Conservation (phyloP, 2,113 vertebrate species). For the Pandion haliaetus region DNA sequence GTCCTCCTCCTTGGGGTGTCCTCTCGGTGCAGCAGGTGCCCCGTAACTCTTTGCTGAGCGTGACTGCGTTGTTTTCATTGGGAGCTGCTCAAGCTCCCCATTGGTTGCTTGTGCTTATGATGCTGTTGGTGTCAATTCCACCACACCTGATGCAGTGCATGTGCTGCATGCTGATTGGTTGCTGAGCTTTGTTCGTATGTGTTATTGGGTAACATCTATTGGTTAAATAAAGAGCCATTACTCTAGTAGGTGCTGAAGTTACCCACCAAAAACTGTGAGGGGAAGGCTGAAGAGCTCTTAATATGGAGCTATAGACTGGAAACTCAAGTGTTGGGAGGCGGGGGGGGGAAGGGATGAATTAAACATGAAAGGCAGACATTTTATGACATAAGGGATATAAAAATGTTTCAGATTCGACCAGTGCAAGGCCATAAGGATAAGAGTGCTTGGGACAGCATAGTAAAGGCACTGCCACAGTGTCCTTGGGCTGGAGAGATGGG, state of each 20-base stretch:
- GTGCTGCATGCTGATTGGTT: not conserved
- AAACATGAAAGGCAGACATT: accelerated
- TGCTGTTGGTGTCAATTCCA: accelerated
- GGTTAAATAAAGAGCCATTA: not conserved
- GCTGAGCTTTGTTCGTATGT: not conserved
- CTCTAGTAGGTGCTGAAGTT: no score
- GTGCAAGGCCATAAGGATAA: not conserved
- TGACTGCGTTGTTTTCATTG: not conserved
- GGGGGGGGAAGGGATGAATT: not conserved
- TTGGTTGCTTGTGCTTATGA: not conserved
- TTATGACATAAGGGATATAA: not conserved
- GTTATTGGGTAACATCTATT: not conserved
- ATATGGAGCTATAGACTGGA: not conserved
- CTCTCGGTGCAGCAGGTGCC: not conserved
- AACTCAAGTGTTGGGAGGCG: not conserved
- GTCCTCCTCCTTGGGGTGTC: not conserved
- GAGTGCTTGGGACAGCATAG: not conserved
- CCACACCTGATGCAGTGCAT: accelerated
- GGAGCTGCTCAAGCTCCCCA: not conserved
- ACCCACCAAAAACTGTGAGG: not conserved
- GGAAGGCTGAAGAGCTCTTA: not conserved
- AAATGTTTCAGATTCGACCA: not conserved
- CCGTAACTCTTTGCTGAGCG: accelerated
- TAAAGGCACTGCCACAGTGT: not conserved
- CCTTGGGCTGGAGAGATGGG: not conserved